Percentiles rank a stretch among this genome's conserved stretches.
Conservation (phyloP, 1,140 invertebrate species). For the Maniola jurtina region DNA sequence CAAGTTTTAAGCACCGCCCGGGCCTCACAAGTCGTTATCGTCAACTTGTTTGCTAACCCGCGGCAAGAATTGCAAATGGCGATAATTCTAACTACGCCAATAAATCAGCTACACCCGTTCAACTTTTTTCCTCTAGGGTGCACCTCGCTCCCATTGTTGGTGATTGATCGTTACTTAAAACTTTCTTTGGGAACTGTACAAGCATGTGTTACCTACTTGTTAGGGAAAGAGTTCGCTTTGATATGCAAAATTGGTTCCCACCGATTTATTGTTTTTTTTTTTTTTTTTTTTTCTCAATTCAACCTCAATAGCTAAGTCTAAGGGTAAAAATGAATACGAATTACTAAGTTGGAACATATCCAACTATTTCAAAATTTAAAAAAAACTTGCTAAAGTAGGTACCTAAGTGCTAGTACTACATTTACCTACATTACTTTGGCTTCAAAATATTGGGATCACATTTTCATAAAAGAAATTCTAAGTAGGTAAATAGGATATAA, state of each 20-base stretch:
- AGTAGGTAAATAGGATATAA: too few species aligned
- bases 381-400: too few species aligned
- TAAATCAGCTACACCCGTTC: constrained; percentile 71
- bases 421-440: too few species aligned
- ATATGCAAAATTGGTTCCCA: constrained; percentile 21
- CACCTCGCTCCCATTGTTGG: constrained; percentile 59
- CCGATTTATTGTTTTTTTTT: constrained; percentile 29
- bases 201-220: constrained; percentile 54
- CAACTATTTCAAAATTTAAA: too few species aligned
- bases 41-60: constrained; percentile 62
- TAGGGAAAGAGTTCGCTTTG: constrained; percentile 41
- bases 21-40: constrained; percentile 50
- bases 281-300: constrained; percentile 19
- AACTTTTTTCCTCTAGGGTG: constrained; percentile 71
- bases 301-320: neutral
- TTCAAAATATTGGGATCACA: too few species aligned
- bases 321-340: too few species aligned
- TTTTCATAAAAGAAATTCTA: too few species aligned
- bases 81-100: constrained; percentile 75
- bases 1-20: constrained; percentile 19
- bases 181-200: constrained; percentile 46
- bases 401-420: too few species aligned
- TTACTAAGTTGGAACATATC: too few species aligned
- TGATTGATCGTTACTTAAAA: constrained; percentile 73
- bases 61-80: constrained; percentile 76